Percentiles rank a stretch among this genome's conserved stretches.
Evolutionary conservation across 2,888 invertebrate genomes (phyloP).

Genomic region (Dorcus hopei): DNA sequence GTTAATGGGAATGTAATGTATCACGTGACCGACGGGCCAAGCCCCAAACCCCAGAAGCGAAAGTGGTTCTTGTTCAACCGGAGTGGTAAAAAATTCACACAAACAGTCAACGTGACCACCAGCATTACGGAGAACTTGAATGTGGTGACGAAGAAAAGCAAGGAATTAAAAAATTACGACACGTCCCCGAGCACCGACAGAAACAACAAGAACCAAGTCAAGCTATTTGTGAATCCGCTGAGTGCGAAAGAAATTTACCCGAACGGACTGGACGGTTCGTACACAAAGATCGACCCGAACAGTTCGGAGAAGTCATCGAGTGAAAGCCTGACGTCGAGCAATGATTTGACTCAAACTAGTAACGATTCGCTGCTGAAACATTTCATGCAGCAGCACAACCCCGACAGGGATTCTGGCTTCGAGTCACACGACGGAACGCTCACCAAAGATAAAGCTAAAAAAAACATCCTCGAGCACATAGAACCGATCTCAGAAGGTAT

Average conservation of each 20-base stretch:
- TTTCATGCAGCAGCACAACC: constrained; percentile 5
- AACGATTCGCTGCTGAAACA: constrained; percentile 33
- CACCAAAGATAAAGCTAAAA: constrained; percentile 1
- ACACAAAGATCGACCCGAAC: constrained; percentile 40
- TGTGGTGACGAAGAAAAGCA: constrained; percentile 45
- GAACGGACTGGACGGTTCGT: constrained; percentile 44
- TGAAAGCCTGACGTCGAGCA: constrained; percentile 42
- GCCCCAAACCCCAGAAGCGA: constrained; percentile 43
- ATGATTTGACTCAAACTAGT: constrained; percentile 37
- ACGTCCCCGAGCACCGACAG: constrained; percentile 26
- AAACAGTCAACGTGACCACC: constrained; percentile 45
- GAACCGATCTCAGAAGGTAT: constrained; percentile 46
- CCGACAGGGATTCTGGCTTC: constrained; percentile 40
- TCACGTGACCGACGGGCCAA: constrained; percentile 53
- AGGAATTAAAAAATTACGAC: constrained; percentile 42
- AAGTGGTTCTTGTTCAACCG: constrained; percentile 47
- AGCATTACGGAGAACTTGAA: constrained; percentile 45
- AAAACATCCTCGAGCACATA: constrained; percentile 41
- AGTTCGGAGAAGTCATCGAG: constrained; percentile 38
- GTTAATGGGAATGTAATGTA: constrained; percentile 76
- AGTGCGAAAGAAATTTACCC: constrained; percentile 48
- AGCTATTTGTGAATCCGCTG: constrained; percentile 48
- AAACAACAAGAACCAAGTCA: constrained; percentile 40
- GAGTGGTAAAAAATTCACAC: constrained; percentile 37
- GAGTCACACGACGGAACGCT: constrained; percentile 28